Base-by-base conservation (phyloP, 2,113 vertebrate genomes). In the Suncus etruscus region DNA sequence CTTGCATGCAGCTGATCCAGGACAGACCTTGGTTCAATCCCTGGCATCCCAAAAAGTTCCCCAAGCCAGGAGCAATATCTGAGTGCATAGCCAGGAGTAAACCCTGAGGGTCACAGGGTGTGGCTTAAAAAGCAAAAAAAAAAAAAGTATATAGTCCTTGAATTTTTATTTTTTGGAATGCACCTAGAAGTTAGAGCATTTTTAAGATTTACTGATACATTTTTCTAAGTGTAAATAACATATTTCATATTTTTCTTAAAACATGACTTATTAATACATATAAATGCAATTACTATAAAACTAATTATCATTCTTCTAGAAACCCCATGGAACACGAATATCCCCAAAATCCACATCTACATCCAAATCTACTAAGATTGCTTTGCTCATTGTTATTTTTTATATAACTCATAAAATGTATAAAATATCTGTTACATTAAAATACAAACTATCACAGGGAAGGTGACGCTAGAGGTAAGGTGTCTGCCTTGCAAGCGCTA, bases 151-250 rank as follows among this genome's bases (percentile, higher is more conserved):
- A 39, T 39, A 39, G 39, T 77, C 88, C 86, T 90, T 70, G 69
- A 39, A 39, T 39, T 66, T 85, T 91, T 83, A 9, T 80, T 89
- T 89, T 70, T 45, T 70, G 47, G 12, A 82, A 79, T 63, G 39
- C 11, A 82, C 16, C 91, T 31, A 79, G 27, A 89, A 89, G 90
- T 86, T 15, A 90, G 25, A 48, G 81, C 24, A 16, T 78, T 91
- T 39, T 91, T 48, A 20, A 66, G 68, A 45, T 75, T 86, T 63
- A 80, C 11, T 66, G 45, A 68, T 73, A 29, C 29, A 25, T 76
- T 86, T 86, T 92, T 58, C 72, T 69, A 91, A 89, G 83, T 85
- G 61, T 47, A 83, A 68, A 54, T 61, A 80, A 50, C 18, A 86
- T 3, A 65, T 89, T 94, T 82, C 50, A 63, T 65, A 47, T 90